Evolutionary conservation across 2,113 vertebrate species (phyloP), one percentile per base, ranked within the genome.

Genomic region (Ictidomys tridecemlineatus): DNA sequence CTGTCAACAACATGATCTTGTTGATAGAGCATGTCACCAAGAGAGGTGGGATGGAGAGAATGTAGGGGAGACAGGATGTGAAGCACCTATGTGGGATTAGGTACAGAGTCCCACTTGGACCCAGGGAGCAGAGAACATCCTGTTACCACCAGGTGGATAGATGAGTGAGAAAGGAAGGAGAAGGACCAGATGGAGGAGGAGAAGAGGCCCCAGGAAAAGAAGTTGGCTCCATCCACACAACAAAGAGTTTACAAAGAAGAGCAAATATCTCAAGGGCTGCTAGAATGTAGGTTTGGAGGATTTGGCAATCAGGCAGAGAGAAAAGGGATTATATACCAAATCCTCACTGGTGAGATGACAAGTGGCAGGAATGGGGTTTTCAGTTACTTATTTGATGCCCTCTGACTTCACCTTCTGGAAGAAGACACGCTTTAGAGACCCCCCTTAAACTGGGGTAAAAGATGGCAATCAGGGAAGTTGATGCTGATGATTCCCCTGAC

Each of bases 361-460:
- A 10, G 11, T 3, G 24, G 26, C 13, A 89, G 37, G 26, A 45
- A 34, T 13, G 63, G 72, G 51, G 42, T 61, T 92, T 39, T 65
- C 7, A 2, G 22, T 65, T 24, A 16, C 7, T 53, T 34, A 1
- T 30, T 1, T 10, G 20, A 56, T 51, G n/a, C 53, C 26, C 73
- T 65, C 73, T 67, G 74, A 61, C 28, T 48, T 65, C 73, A 45
- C 16, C 61, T 77, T 86, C 70, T 34, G 32, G 22, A 84, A 76
- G 53, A 73, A 22, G 53, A 65, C 5, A 0, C 6, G 2, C 4
- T 67, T 73, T 65, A 63, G 74, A 37, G 42, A 56, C 2, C 12
- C 2, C 12, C 28, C 37, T 4, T 12, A 32, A 28, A 7, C 9
- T 0, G 2, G 45, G 37, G 13, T 0, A 3, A 39, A 39, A 39